These are phyloP conservation scores for Drosophila paracracens DNA, from an alignment of 2,888 invertebrate genomes.

Conservation along the genomic window DNA sequence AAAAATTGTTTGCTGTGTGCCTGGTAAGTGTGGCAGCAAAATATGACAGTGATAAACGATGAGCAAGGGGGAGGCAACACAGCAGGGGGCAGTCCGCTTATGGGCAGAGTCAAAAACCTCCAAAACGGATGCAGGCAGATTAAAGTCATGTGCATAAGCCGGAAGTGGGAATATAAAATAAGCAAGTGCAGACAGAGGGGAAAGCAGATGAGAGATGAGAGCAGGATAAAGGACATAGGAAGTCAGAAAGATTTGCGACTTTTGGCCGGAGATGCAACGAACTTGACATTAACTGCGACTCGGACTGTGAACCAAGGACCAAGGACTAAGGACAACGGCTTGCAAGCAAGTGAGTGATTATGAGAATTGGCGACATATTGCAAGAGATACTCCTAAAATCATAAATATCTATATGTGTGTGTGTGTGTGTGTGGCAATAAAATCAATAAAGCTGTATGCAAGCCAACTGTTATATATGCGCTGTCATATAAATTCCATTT, in stretches of 20 bases:
- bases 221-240: conserved; percentile 16
- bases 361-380: conserved; percentile 42
- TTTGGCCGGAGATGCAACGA: conserved; percentile 48
- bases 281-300: conserved; percentile 44
- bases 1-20: neutral
- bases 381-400: conserved; percentile 10
- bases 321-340: neutral
- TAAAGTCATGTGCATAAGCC: conserved; percentile 80
- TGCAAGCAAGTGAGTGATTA: conserved; percentile 45
- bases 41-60: conserved; percentile 75
- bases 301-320: neutral
- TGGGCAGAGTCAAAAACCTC: conserved; percentile 23
- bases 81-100: neutral
- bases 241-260: conserved; percentile 69
- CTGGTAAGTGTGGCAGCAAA: conserved; percentile 31
- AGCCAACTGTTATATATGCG: conserved; percentile 32
- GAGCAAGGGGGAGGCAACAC: conserved; percentile 1
- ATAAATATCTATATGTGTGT: neutral
- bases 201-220: neutral
- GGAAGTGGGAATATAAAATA: conserved; percentile 79
- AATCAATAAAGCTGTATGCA: conserved; percentile 54
- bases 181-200: conserved; percentile 54
- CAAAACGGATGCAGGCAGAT: conserved; percentile 69
- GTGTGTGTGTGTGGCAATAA: conserved; percentile 17
- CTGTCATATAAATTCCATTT: conserved; percentile 58